phyloP scores from a whole-genome alignment of 1,140 invertebrate genomes.

The Tyrophagus putrescentiae region DNA sequence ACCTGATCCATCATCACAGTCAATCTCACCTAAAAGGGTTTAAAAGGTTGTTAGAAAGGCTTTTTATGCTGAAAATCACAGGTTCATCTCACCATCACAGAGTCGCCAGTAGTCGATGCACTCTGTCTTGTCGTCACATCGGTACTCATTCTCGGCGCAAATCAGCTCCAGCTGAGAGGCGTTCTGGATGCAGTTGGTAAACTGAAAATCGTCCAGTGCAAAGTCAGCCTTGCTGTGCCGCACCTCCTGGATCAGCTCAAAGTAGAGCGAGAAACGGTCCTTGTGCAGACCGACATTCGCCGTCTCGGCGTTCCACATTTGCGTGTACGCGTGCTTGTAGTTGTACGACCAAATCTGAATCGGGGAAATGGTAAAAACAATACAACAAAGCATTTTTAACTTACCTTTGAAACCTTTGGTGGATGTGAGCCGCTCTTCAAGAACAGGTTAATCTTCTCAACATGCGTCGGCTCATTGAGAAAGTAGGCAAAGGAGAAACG shows the following conservation, averaged over 20 bases:
- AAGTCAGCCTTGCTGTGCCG: neutral
- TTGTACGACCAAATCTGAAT: conserved; percentile 3
- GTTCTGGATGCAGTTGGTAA: neutral
- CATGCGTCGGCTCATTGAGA: neutral
- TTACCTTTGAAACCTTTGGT: neutral
- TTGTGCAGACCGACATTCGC: neutral
- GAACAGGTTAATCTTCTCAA: neutral
- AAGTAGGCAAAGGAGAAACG: conserved; percentile 1
- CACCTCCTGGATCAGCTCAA: neutral
- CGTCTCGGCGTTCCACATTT: neutral
- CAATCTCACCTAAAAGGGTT: no score
- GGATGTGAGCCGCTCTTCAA: neutral
- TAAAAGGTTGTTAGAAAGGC: no score
- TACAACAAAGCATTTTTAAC: neutral
- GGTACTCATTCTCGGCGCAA: conserved; percentile 1
- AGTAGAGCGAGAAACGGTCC: neutral
- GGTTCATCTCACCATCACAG: conserved; percentile 9
- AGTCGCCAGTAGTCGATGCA: neutral
- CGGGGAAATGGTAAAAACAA: neutral
- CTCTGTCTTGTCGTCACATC: neutral
- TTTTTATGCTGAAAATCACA: no score
- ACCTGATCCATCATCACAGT: neutral
- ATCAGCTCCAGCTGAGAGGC: neutral
- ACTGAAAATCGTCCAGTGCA: conserved; percentile 8
- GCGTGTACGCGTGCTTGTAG: neutral